Conservation (phyloP, 2,797 vertebrate species). For the Acanthopagrus latus region DNA sequence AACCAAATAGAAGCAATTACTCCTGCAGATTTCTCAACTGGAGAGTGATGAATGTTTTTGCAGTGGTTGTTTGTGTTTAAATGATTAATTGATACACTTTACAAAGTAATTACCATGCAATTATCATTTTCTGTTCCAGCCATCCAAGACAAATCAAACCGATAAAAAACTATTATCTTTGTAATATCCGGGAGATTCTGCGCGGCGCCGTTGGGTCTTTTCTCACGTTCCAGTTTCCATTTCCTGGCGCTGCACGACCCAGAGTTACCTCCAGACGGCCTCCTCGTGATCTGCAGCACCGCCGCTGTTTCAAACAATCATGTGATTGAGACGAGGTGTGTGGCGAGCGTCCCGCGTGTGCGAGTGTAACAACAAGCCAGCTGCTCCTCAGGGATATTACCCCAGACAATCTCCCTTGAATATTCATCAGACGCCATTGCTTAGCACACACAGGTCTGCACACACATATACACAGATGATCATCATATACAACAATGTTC, state of each 20-base stretch:
- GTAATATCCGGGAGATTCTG: conserved; percentile 29
- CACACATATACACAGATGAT: conserved; percentile 42
- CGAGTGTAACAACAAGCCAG: conserved; percentile 69
- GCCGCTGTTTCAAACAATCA: conserved; percentile 44
- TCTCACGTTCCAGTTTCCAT: not conserved
- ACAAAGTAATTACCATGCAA: conserved; percentile 61
- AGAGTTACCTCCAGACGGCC: conserved; percentile 24
- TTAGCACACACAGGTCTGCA: conserved; percentile 15
- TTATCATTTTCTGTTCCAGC: conserved; percentile 63
- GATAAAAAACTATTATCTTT: conserved; percentile 44
- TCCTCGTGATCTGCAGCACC: conserved; percentile 16
- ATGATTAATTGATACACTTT: conserved; percentile 70
- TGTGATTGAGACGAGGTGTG: conserved; percentile 51
- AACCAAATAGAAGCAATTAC: conserved; percentile 67
- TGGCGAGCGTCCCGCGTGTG: conserved; percentile 36
- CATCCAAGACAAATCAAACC: conserved; percentile 65
- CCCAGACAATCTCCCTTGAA: conserved; percentile 62
- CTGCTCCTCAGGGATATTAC: conserved; percentile 72
- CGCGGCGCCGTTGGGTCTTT: not conserved
- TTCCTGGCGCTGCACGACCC: not conserved
- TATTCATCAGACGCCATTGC: conserved; percentile 75
- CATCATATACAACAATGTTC: conserved; percentile 73
- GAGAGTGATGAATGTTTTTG: conserved; percentile 50
- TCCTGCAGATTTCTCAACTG: conserved; percentile 47
- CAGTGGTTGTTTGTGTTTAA: conserved; percentile 52